Conservation (phyloP, 2,888 invertebrate species). For the Drosophila nr. fundita region DNA sequence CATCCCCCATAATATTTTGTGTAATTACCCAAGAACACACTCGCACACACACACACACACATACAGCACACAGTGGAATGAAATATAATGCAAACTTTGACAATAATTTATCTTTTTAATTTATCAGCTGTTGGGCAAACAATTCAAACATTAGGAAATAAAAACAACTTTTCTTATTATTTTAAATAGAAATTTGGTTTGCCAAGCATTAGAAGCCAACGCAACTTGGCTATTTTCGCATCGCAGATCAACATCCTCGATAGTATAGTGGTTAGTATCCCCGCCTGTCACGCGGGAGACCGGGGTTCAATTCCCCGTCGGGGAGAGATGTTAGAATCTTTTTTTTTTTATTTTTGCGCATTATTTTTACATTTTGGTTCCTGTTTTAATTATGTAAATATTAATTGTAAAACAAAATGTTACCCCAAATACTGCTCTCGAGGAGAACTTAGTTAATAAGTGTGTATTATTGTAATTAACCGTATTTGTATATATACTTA, state of each 20-base stretch:
- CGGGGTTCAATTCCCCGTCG: slow-evolving; percentile 65
- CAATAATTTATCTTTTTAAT: slow-evolving; percentile 68
- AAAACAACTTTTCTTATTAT: slow-evolving; percentile 21
- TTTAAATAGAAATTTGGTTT: slow-evolving; percentile 20
- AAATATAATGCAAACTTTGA: slow-evolving; percentile 48
- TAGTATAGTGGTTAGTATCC: slow-evolving; percentile 65
- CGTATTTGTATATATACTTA: not conserved
- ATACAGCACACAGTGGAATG: slow-evolving; percentile 8
- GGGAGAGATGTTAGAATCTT: slow-evolving; percentile 27
- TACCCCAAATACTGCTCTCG: not conserved
- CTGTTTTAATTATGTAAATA: not conserved
- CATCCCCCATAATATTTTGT: slow-evolving; percentile 31
- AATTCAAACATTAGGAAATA: slow-evolving; percentile 27
- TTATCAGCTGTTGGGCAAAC: slow-evolving; percentile 49
- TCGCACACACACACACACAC: not conserved
- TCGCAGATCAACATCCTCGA: slow-evolving; percentile 46
- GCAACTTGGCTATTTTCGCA: slow-evolving; percentile 4
- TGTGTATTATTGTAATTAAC: not conserved
- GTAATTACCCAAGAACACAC: slow-evolving; percentile 45
- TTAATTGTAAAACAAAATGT: not conserved
- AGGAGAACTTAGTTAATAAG: not conserved
- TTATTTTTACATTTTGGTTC: not conserved
- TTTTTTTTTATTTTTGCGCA: not conserved
- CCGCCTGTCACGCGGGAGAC: slow-evolving; percentile 66
- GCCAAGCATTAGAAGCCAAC: not conserved